These are phyloP conservation scores for Platyscapa corneri DNA, from an alignment of 1,140 invertebrate species.

Conservation along the genomic window DNA sequence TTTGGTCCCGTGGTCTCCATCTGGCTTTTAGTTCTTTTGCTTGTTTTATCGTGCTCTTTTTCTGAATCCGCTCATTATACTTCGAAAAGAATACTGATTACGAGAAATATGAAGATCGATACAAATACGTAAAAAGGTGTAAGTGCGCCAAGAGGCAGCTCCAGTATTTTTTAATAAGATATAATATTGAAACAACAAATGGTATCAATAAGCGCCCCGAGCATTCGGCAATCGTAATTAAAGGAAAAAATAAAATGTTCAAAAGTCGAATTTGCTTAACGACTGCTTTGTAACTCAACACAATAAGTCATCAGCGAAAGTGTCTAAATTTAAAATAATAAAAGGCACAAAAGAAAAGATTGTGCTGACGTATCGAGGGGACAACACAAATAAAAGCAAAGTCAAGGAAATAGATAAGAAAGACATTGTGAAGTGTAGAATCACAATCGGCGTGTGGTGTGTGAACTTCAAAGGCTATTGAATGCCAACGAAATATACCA, in stretches of 20 bases:
- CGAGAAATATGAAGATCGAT: constrained; percentile 17
- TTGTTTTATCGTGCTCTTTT: constrained; percentile 14
- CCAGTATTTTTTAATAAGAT: too few species aligned
- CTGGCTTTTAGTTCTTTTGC: constrained; percentile 16
- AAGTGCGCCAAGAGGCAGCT: too few species aligned
- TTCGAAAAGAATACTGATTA: constrained; percentile 21
- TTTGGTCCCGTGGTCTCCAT: constrained; percentile 1
- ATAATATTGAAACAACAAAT: too few species aligned
- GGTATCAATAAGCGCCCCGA: too few species aligned
- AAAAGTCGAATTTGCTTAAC: too few species aligned
- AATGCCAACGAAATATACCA: constrained; percentile 2
- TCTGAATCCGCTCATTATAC: not conserved
- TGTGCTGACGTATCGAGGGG: not conserved
- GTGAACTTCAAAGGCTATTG: constrained; percentile 30
- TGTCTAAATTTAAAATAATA: too few species aligned
- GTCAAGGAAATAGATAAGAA: not conserved
- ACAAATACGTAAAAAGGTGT: not conserved
- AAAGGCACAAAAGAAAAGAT: not conserved
- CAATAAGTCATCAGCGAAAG: too few species aligned
- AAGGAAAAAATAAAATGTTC: too few species aligned
- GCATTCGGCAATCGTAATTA: too few species aligned
- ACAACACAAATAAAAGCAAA: constrained; percentile 15
- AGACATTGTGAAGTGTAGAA: not conserved
- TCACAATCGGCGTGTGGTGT: not conserved
- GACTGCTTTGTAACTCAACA: too few species aligned